Evolutionary conservation across 1,140 invertebrate genomes (phyloP).

Genomic region (Archivesica marissinica): DNA sequence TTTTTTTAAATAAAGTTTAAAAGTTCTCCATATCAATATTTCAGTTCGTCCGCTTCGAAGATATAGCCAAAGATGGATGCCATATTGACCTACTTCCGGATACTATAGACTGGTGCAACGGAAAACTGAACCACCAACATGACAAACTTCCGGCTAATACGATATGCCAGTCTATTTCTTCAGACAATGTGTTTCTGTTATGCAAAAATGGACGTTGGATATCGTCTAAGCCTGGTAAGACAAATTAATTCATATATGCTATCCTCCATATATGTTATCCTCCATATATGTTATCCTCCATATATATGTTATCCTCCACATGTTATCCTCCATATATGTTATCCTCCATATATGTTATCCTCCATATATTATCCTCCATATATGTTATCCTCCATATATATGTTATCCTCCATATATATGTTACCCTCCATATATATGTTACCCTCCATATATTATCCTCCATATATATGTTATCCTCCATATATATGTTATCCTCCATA

Average conservation of each 20-base stretch:
- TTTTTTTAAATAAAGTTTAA: background rate
- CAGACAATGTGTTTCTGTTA: background rate
- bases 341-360: too few relatives aligned
- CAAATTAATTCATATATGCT: background rate
- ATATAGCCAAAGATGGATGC: conserved; percentile 5
- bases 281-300: too few relatives aligned
- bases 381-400: too few relatives aligned
- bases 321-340: too few relatives aligned
- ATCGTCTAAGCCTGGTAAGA: background rate
- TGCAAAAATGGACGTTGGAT: conserved; percentile 20
- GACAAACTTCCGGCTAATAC: conserved; percentile 5
- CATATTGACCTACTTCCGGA: conserved; percentile 24
- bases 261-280: too few relatives aligned
- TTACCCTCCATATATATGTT: too few relatives aligned
- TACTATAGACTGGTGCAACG: conserved; percentile 46
- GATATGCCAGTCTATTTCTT: conserved; percentile 21
- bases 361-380: too few relatives aligned
- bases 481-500: too few relatives aligned
- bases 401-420: too few relatives aligned
- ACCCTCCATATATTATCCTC: too few relatives aligned
- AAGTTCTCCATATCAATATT: background rate
- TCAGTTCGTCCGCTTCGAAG: conserved; percentile 26
- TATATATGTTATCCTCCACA: too few relatives aligned
- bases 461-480: too few relatives aligned
- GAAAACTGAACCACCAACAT: background rate